Conservation (phyloP, 2,888 invertebrate genomes). For the Eurois occulta region DNA sequence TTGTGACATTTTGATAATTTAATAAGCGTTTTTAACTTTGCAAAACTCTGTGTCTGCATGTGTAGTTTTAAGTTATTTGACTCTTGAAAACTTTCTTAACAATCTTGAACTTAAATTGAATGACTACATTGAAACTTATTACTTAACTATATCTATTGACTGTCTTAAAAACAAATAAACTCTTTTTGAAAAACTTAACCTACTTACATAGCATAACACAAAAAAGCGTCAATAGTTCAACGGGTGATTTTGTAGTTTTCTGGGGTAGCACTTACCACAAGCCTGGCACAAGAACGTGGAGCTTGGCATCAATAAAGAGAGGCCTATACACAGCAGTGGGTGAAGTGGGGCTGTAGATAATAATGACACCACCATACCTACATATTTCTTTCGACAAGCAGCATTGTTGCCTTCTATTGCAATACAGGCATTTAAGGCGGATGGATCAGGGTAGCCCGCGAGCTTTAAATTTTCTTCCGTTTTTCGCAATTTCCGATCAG, state of each 20-base stretch:
- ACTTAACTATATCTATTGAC: constrained; percentile 1
- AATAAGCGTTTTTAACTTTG: constrained; percentile 57
- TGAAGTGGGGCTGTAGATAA: too few species aligned
- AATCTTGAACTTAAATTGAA: constrained; percentile 1
- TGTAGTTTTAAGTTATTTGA: constrained; percentile 29
- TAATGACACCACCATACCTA: not conserved
- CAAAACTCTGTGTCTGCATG: constrained; percentile 56
- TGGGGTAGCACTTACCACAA: not conserved
- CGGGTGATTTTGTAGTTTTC: not conserved
- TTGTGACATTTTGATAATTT: not conserved
- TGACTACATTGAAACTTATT: not conserved
- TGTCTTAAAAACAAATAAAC: not conserved
- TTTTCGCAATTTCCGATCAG: not conserved
- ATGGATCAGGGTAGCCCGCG: not conserved
- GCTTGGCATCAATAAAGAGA: too few species aligned
- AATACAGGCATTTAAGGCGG: not conserved
- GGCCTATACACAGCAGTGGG: too few species aligned
- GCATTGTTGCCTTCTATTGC: not conserved
- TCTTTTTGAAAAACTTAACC: not conserved
- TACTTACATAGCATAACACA: not conserved
- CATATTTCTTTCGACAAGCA: not conserved
- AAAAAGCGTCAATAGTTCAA: constrained; percentile 17
- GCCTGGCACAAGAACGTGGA: too few species aligned
- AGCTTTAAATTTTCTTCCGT: not conserved
- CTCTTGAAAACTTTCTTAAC: constrained; percentile 7